phyloP scores from a whole-genome alignment of 2,797 vertebrate species.

The Remorina albescens region DNA sequence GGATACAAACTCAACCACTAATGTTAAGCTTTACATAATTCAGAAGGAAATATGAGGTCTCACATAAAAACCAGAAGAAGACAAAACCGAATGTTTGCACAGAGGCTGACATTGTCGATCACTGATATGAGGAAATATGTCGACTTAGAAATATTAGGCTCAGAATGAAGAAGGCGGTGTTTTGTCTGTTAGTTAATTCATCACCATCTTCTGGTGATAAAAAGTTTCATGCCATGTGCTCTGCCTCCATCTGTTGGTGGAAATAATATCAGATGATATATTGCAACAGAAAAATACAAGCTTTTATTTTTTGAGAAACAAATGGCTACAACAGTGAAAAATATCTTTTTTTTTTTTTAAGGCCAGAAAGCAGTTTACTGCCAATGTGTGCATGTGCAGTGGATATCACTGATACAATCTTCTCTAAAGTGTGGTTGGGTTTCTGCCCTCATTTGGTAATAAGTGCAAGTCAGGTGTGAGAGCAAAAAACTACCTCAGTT shows the following conservation, averaged over 20 bases:
- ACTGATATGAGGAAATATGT: not conserved
- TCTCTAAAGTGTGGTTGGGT: constrained; percentile 16
- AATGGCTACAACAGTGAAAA: not conserved
- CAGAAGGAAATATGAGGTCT: constrained; percentile 8
- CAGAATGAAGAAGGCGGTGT: not conserved
- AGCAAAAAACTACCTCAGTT: not conserved
- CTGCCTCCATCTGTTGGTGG: constrained; percentile 60
- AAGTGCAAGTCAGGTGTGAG: constrained; percentile 28
- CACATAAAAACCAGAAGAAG: constrained; percentile 47
- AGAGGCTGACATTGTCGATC: constrained; percentile 41
- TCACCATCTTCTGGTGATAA: not conserved
- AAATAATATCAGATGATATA: constrained; percentile 10
- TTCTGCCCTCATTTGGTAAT: not conserved
- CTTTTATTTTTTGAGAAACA: not conserved
- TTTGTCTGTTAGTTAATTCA: not conserved
- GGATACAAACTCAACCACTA: not conserved
- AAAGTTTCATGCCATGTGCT: constrained; percentile 23
- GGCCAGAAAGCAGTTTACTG: not conserved
- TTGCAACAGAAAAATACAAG: not conserved
- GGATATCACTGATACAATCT: constrained; percentile 10
- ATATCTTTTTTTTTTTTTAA: no score
- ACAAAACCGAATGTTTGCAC: constrained; percentile 8
- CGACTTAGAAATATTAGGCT: constrained; percentile 1
- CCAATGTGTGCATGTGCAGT: no score
- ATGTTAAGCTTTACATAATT: not conserved